phyloP scores from a whole-genome alignment of 2,797 vertebrate species.

The Chelonia mydas region DNA sequence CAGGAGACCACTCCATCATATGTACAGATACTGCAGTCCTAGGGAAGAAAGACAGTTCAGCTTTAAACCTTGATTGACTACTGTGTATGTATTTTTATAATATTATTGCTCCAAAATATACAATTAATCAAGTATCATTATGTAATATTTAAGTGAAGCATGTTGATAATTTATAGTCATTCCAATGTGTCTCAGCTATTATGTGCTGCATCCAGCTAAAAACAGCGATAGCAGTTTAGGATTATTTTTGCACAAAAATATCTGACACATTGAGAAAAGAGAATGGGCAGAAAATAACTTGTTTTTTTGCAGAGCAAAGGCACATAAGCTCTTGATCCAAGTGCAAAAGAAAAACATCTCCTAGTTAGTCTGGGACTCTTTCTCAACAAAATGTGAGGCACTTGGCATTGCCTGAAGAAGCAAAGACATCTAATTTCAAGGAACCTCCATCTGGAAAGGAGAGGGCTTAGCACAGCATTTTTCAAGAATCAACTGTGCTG shows the following conservation, averaged over 20 bases:
- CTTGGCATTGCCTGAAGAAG: neutral
- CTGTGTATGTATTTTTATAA: neutral
- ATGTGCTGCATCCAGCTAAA: neutral
- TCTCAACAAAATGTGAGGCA: neutral
- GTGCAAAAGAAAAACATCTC: neutral
- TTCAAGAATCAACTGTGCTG: neutral
- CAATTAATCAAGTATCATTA: slow-evolving; percentile 8
- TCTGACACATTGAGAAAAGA: neutral
- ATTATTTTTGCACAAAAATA: neutral
- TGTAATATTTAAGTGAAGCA: neutral
- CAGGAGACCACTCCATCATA: slow-evolving; percentile 96
- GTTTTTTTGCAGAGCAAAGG: neutral
- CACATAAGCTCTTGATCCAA: neutral
- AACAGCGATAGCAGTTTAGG: neutral
- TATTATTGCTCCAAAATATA: neutral
- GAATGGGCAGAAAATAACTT: neutral
- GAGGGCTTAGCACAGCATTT: neutral
- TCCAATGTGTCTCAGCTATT: neutral
- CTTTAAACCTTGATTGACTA: slow-evolving; percentile 19
- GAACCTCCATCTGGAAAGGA: neutral
- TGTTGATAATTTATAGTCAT: neutral
- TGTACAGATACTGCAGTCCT: slow-evolving; percentile 93
- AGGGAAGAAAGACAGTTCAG: slow-evolving; percentile 24
- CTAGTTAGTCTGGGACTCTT: neutral
- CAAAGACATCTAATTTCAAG: neutral